Evolutionary conservation across 2,113 vertebrate species (phyloP).

Genomic region (Boleophthalmus pectinirostris): DNA sequence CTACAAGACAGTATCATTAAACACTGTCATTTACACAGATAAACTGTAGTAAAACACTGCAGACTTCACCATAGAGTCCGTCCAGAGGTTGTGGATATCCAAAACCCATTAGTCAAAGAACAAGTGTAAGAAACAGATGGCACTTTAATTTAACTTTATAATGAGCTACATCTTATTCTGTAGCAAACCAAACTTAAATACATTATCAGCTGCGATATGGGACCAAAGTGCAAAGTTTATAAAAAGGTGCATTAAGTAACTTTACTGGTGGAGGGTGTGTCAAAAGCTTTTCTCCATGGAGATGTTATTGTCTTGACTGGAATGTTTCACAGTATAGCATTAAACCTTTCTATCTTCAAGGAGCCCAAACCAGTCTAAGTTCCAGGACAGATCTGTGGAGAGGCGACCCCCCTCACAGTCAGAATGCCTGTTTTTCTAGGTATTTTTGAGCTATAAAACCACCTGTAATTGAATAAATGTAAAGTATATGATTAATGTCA

Average conservation of each 20-base stretch:
- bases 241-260: background rate
- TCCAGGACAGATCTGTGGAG: no score
- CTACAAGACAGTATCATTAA: constrained; percentile 50
- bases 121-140: constrained; percentile 9
- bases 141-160: constrained; percentile 2
- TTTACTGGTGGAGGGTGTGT: no score
- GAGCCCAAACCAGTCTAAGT: no score
- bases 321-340: no score
- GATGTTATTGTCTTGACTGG: no score
- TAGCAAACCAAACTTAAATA: background rate
- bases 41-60: constrained; percentile 35
- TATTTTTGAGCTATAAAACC: no score
- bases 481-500: no score
- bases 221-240: background rate
- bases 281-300: no score
- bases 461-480: no score
- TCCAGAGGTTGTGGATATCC: constrained; percentile 12
- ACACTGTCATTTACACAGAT: constrained; percentile 41
- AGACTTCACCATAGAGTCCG: constrained; percentile 2
- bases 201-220: background rate
- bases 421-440: no score
- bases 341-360: no score
- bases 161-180: background rate
- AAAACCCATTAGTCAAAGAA: constrained; percentile 10
- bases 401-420: no score